Conservation (phyloP, 1,140 invertebrate genomes). For the Globodera rostochiensis region DNA sequence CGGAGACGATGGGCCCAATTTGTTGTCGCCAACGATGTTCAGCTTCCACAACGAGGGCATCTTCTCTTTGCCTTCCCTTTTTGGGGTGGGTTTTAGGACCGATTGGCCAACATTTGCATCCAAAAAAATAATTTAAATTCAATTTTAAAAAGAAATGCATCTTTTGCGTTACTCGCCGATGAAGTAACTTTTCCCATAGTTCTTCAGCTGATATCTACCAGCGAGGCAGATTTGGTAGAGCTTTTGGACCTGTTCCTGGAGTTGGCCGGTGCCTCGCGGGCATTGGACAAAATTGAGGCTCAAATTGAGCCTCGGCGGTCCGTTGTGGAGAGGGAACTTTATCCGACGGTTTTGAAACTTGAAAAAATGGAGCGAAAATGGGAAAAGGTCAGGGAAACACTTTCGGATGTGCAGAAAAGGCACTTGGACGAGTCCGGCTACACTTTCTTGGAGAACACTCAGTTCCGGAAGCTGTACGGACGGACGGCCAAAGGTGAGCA, state of each 20-base stretch:
- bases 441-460: conserved; percentile 22
- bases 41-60: conserved; percentile 43
- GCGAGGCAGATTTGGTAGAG: conserved; percentile 25
- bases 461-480: conserved; percentile 13
- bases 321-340: conserved; percentile 16
- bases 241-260: conserved; percentile 40
- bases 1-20: not conserved
- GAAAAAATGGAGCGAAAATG: conserved; percentile 31
- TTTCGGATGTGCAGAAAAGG: conserved; percentile 12
- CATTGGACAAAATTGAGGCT: conserved; percentile 29
- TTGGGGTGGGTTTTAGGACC: conserved; percentile 26
- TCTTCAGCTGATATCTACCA: conserved; percentile 32
- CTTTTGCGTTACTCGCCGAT: no score
- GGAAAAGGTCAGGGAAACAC: conserved; percentile 15
- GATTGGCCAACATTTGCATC: not conserved
- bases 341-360: conserved; percentile 33
- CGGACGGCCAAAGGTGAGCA: conserved; percentile 11
- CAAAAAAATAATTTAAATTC: not conserved
- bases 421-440: conserved; percentile 16
- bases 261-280: conserved; percentile 25
- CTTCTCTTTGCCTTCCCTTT: conserved; percentile 33
- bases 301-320: conserved; percentile 33
- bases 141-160: no score
- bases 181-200: no score
- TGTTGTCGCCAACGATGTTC: conserved; percentile 37